Base-by-base conservation (phyloP, 2,888 invertebrate genomes). In the Thymelicus acteon region DNA sequence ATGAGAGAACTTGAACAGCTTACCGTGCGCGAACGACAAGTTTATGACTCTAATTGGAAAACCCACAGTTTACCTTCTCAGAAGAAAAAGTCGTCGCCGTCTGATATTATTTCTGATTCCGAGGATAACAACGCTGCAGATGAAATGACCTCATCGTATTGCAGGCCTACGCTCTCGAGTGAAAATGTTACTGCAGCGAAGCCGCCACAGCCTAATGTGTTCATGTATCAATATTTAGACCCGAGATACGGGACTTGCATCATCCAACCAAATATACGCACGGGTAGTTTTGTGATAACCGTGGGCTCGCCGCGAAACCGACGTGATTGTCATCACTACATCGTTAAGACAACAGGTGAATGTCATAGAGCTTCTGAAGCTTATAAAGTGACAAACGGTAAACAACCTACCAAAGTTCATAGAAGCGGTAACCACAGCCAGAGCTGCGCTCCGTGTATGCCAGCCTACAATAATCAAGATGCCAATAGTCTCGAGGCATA, bases 21-120 rank as follows among this genome's bases (percentile, higher is more conserved):
- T 7, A 97, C 96, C 78, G 91, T 97, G 68, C 95, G 97, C 5
- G 98, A 98, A 86, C 95, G 97, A 68, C 97, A 98, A 82, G 94
- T 98, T 12, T 92, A 97, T 60, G 97, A 97, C 90, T 96, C 97
- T 31, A 97, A 97, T 85, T 97, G 97, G 97, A 98, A 97, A 90
- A 98, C 97, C 0, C 98, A 97, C 85, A 97, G 97, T 83, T 90
- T 98, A 75, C 98, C 98, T 13, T 97, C 97, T 0, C 95, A 97
- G 73, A 97, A 97, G 85, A 96, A 97, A 89, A 96, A 96, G 69
- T 95, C 95, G 0, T 96, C 96, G 2, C 93, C 93, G 2, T 83
- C 91, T 0, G 93, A 93, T 67, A 84, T 88, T 1, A 89, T 82
- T 60, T 93, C 93, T 1, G 93, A 92, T 71, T 85, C 84, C 6